Base-by-base conservation (phyloP, 2,888 invertebrate species). In the Eutolmus rufibarbis region DNA sequence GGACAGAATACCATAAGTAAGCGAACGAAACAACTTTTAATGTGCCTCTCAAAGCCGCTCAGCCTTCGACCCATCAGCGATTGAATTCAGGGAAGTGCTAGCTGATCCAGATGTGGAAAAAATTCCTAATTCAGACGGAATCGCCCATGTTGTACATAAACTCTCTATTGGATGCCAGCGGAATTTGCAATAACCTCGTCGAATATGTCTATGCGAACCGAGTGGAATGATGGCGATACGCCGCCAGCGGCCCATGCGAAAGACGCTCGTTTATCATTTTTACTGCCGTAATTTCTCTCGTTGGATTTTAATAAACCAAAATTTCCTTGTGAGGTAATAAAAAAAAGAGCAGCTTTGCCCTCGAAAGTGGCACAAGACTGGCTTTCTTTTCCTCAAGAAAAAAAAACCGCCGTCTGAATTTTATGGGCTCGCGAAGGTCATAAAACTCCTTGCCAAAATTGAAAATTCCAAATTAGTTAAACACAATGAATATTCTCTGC, bases 281-380 rank as follows among this genome's bases (percentile, higher is more conserved):
- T 82, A 82, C 82, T 57, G 82, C 82, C 66, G 82, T 57, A 82
- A 82, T 82, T 82, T 82, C 82, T 82, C 82, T 82, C 82, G 40
- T 34, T 82, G 37, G 82, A 57, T 82, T 82, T 82, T 82, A 82
- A 82, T 82, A 82, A 82, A 82, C 82, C 82, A 57, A 82, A 46
- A 82, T 57, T 82, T 82, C 37, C 82, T 82, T 56, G 66, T 57
- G 57, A 28, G 66, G 34, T 82, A 82, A 82, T 57, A 82, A 82
- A 66, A 82, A 79, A 51, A 43, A 78, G 51, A 79, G 43, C 46
- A 46, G 78, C 12, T 14, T 19, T 78, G 40, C 78, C 40, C 5
- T 46, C 43, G 1, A 43, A 43, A 19, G 78, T 23, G 78, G n/a
- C 28, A 66, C 12, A 66, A 12, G 12, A 66, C 66, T 66, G 28